Percentiles rank a stretch among this genome's conserved stretches.
phyloP scores from a whole-genome alignment of 2,113 vertebrate genomes.

The Odobenus rosmarus region DNA sequence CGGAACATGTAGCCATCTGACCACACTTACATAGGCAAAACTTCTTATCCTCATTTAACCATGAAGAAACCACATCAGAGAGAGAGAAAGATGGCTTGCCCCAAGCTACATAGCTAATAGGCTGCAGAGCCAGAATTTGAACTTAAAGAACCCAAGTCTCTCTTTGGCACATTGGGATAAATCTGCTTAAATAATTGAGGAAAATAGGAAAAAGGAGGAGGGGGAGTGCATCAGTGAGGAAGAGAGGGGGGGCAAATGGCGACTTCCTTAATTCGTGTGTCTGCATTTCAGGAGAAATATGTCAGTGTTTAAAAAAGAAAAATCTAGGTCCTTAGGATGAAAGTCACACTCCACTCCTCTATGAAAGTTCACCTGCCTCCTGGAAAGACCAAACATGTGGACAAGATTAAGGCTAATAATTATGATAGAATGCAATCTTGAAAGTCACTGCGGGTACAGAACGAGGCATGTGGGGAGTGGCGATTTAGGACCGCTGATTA shows the following conservation, averaged over 20 bases:
- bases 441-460: background rate
- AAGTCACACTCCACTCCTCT: background rate
- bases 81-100: background rate
- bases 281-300: background rate
- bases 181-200: background rate
- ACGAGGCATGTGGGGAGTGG: background rate
- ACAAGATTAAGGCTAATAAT: background rate
- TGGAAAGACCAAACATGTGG: background rate
- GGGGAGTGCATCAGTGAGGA: background rate
- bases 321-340: background rate
- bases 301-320: background rate
- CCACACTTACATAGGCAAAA: background rate
- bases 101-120: background rate
- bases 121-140: background rate
- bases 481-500: background rate
- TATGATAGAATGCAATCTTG: background rate
- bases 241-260: background rate
- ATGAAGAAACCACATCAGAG: background rate
- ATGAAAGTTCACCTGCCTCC: background rate
- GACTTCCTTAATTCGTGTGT: background rate
- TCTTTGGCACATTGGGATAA: background rate
- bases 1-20: background rate
- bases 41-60: background rate
- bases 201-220: background rate
- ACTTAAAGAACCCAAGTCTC: background rate